phyloP scores from a whole-genome alignment of 2,113 vertebrate species.

The Clarias batrachus region DNA sequence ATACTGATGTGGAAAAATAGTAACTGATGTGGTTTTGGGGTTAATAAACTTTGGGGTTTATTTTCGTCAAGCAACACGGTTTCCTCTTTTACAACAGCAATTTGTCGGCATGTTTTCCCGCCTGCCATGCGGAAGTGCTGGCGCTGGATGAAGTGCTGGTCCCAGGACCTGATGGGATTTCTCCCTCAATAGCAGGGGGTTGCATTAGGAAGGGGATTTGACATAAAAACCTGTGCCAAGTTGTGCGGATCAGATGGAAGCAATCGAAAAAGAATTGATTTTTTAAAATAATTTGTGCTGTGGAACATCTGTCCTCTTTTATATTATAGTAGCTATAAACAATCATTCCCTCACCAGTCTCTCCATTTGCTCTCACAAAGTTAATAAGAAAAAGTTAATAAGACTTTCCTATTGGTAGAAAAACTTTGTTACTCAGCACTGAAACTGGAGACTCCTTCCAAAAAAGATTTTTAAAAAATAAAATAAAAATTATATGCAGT shows the following conservation, averaged over 20 bases:
- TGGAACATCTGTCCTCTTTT: neutral
- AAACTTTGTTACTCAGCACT: neutral
- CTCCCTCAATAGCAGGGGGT: no score
- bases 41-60: no score
- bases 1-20: neutral
- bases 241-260: no score
- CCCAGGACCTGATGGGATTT: no score
- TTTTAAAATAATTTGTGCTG: neutral
- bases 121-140: no score
- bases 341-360: neutral
- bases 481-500: no score
- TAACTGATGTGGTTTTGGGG: neutral
- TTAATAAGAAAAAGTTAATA: neutral
- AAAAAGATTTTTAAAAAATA: no score
- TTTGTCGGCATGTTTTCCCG: neutral
- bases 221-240: no score
- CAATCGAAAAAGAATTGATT: no score
- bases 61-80: no score
- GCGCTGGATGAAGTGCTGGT: no score
- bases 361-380: neutral
- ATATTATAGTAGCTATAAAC: neutral
- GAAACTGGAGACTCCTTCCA: neutral
- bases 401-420: neutral
- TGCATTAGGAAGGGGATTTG: no score
- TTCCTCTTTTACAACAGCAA: neutral